These are phyloP conservation scores for Andrena bucephala DNA, from an alignment of 2,888 invertebrate species.

Conservation along the genomic window DNA sequence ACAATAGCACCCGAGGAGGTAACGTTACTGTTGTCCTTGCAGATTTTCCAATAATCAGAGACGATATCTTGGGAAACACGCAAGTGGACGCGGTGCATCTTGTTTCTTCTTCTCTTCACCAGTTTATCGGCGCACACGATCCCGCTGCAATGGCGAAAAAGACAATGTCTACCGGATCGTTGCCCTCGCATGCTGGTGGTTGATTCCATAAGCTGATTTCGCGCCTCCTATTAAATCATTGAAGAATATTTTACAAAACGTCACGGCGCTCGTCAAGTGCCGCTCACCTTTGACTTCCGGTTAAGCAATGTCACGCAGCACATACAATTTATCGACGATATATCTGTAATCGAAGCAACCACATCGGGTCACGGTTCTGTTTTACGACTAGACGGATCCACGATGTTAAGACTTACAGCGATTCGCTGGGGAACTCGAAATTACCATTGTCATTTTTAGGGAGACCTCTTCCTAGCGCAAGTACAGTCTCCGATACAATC, in stretches of 20 bases:
- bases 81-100: constrained; percentile 11
- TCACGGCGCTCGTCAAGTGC: neutral
- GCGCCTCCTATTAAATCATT: neutral
- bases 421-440: constrained; percentile 62
- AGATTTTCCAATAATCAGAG: constrained; percentile 34
- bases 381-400: neutral
- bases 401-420: constrained; percentile 61
- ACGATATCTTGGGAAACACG: constrained; percentile 37
- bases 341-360: constrained; percentile 42
- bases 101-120: constrained; percentile 30
- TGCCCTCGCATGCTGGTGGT: constrained; percentile 27
- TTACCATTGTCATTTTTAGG: constrained; percentile 61
- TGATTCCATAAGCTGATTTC: constrained; percentile 32
- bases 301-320: constrained; percentile 9
- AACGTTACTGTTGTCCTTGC: neutral
- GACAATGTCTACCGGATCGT: constrained; percentile 24
- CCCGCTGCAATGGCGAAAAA: constrained; percentile 52
- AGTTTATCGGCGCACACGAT: constrained; percentile 37
- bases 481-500: constrained; percentile 37
- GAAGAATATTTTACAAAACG: neutral
- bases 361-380: constrained; percentile 19
- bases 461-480: constrained; percentile 18
- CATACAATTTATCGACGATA: constrained; percentile 28
- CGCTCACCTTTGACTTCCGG: constrained; percentile 39
- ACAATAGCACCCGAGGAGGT: neutral